Evolutionary conservation across 2,888 invertebrate species (phyloP).

Genomic region (Erynnis tages): DNA sequence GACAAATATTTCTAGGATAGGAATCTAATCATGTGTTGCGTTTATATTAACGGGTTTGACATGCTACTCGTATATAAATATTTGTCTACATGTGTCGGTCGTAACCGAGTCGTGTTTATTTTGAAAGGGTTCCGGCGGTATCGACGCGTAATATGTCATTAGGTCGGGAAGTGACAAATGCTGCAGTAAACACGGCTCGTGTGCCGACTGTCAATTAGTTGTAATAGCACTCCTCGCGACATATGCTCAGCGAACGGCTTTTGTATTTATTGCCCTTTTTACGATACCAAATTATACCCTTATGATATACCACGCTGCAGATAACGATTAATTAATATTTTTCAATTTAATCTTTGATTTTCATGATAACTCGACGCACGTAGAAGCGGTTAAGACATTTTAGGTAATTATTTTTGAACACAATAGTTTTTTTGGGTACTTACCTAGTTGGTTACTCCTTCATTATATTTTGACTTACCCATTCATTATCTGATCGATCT

Average conservation of each 20-base stretch:
- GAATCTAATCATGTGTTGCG: constrained; percentile 3
- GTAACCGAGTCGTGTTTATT: constrained; percentile 33
- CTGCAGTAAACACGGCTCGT: constrained; percentile 61
- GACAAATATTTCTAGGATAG: background rate
- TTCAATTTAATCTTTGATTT: constrained; percentile 3
- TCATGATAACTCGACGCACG: background rate
- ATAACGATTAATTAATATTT: constrained; percentile 1
- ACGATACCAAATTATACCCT: constrained; percentile 63
- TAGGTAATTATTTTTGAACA: background rate
- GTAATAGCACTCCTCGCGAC: constrained; percentile 66
- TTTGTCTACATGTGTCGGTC: constrained; percentile 15
- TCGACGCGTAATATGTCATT: constrained; percentile 61
- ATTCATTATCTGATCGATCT: no score
- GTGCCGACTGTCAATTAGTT: constrained; percentile 69
- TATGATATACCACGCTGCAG: constrained; percentile 2
- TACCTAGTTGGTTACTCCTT: no score
- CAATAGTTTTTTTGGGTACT: no score
- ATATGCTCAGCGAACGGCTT: constrained; percentile 65
- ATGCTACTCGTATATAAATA: constrained; percentile 4
- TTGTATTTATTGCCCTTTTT: constrained; percentile 68
- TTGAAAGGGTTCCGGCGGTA: constrained; percentile 51
- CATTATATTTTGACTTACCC: no score
- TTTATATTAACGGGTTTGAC: constrained; percentile 9
- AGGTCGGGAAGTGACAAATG: constrained; percentile 73
- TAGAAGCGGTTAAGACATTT: background rate